Evolutionary conservation across 2,797 vertebrate species (phyloP), one percentile per base, ranked within the genome.

Genomic region (Balearica regulorum): DNA sequence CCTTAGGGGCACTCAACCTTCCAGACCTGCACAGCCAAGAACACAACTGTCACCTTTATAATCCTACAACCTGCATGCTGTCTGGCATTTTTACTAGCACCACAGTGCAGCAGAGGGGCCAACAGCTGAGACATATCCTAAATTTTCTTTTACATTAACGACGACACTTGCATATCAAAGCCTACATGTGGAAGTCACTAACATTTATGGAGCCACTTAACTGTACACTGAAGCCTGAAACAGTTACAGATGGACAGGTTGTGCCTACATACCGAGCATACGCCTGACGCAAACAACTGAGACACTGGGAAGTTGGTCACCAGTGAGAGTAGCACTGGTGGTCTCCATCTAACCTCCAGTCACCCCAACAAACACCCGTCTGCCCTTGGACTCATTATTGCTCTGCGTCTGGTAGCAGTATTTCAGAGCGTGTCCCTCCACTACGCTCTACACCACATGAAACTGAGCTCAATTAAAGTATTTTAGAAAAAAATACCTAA

Each of bases 381-480:
- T 70, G 14, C 29, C 46, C 44, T 22, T 7, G 43, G 35, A 24
- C 13, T 37, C 2, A 1, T 28, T 53, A 51, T 0, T 51, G 44
- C 5, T 80, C 44, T 37, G 19, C 1, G 2, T 12, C 8, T 9
- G 35, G 16, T 28, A 28, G 12, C 3, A 3, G 8, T 24, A 33
- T 43, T 33, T 39, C 41, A 25, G 24, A 5, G 39, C 26, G 17
- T 20, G 18, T 51, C 18, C n/a, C 11, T 64, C 20, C 33, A 24
- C 55, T 6, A 4, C 5, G 18, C 46, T 54, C 69, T 13, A 31
- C 13, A 22, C 1, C 39, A 16, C 8, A 13, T 5, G 18, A 72
- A 76, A 49, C 0, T 19, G 18, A 58, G 41, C 17, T 31, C 0
- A 4, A 44, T 7, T 7, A 1, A 61, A 46, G 28, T 29, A 41